These are phyloP conservation scores for Eilema sororculum DNA, from an alignment of 2,888 invertebrate genomes.

Conservation along the genomic window DNA sequence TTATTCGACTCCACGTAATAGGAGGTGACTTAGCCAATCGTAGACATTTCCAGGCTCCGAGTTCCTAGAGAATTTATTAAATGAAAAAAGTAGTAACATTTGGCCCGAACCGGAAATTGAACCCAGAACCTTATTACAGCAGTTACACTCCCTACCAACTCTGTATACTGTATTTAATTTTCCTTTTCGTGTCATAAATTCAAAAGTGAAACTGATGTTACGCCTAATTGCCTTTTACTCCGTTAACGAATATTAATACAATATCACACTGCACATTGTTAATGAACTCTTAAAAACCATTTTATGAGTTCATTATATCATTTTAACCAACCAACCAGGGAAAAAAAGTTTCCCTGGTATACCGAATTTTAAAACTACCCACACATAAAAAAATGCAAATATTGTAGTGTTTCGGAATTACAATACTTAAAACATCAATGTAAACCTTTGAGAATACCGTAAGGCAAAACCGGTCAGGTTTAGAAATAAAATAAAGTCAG, in stretches of 20 bases:
- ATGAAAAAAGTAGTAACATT: neutral
- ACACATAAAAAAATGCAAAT: too few species aligned
- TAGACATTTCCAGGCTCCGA: neutral
- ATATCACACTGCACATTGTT: too few species aligned
- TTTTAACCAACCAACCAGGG: too few species aligned
- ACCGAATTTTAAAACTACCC: too few species aligned
- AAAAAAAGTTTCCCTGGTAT: too few species aligned
- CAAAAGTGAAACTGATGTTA: neutral
- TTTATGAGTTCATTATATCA: too few species aligned
- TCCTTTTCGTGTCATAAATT: neutral
- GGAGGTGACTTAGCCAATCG: neutral
- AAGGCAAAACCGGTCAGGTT: too few species aligned
- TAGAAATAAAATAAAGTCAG: too few species aligned
- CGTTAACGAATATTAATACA: neutral
- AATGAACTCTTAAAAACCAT: too few species aligned
- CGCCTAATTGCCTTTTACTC: neutral
- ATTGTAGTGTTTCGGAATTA: too few species aligned
- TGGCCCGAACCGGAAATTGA: conserved; percentile 1
- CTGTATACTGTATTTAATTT: neutral
- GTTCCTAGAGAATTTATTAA: neutral
- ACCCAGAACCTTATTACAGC: neutral
- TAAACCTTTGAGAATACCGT: too few species aligned
- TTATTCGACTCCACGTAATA: neutral
- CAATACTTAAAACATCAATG: too few species aligned
- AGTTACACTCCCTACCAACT: neutral